Percentiles rank a stretch among this genome's conserved stretches.
These are phyloP conservation scores for Aspidiotus rigidus DNA, from an alignment of 2,888 invertebrate species.

Conservation along the genomic window DNA sequence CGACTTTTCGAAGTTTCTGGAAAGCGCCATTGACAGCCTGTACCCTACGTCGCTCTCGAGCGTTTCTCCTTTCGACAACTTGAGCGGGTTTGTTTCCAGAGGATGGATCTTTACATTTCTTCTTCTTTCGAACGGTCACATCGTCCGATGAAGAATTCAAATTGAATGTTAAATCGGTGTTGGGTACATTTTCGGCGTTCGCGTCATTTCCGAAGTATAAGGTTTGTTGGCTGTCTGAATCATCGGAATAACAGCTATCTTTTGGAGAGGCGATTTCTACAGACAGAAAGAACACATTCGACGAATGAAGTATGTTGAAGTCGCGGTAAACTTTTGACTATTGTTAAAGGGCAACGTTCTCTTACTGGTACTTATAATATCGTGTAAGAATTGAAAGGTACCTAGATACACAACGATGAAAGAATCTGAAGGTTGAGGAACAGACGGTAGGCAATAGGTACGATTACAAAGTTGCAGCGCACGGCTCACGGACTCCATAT, in stretches of 20 bases:
- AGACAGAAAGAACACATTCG: not conserved
- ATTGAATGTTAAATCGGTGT: conserved; percentile 3
- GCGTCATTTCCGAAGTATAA: conserved; percentile 23
- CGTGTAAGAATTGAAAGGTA: too few relatives aligned
- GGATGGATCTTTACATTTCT: conserved; percentile 33
- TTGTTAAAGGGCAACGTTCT: too few relatives aligned
- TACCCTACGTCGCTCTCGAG: conserved; percentile 54
- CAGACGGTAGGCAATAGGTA: conserved; percentile 20
- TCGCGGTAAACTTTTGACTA: too few relatives aligned
- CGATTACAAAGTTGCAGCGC: conserved; percentile 7
- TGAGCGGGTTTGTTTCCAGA: conserved; percentile 36
- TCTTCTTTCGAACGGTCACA: conserved; percentile 25
- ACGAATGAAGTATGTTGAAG: not conserved
- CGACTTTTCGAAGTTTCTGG: conserved; percentile 49
- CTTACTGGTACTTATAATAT: too few relatives aligned
- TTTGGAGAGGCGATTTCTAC: conserved; percentile 31
- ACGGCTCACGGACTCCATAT: conserved; percentile 19
- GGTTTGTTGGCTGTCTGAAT: conserved; percentile 35
- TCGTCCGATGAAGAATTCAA: conserved; percentile 33
- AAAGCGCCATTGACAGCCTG: conserved; percentile 58
- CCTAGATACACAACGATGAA: conserved; percentile 13
- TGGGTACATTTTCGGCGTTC: conserved; percentile 2
- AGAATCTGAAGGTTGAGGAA: conserved; percentile 8
- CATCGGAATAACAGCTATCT: conserved; percentile 35
- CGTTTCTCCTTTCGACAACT: conserved; percentile 46